Conservation (phyloP, 2,113 vertebrate genomes). For the Chionis minor region DNA sequence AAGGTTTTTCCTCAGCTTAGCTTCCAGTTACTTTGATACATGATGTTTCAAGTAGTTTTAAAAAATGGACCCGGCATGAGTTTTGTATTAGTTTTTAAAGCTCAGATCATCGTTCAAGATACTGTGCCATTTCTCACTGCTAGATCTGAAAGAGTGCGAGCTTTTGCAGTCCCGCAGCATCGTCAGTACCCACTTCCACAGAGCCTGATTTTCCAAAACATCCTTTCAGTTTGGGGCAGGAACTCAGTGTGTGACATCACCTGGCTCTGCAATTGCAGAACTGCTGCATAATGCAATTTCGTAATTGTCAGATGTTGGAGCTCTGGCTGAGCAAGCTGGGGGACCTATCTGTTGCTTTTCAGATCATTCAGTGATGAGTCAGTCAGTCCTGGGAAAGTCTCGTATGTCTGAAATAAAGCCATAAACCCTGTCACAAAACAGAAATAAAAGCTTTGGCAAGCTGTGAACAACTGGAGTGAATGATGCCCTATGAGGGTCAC, state of each 20-base stretch:
- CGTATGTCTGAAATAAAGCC: neutral
- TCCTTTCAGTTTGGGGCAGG: neutral
- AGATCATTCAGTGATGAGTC: neutral
- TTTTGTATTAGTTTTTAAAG: conserved; percentile 47
- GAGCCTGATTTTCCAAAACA: neutral
- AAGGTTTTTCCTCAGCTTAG: conserved; percentile 44
- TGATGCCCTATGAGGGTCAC: neutral
- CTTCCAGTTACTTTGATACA: conserved; percentile 59
- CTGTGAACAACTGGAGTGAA: neutral
- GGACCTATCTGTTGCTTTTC: neutral
- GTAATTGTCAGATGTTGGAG: neutral
- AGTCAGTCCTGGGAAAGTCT: neutral
- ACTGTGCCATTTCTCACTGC: conserved; percentile 10
- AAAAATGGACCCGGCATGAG: neutral
- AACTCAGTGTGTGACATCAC: neutral
- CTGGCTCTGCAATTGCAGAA: neutral
- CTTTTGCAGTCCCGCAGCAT: neutral
- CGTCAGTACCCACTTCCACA: neutral
- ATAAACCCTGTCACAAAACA: neutral
- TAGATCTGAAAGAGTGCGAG: neutral
- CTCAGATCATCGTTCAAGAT: conserved; percentile 25
- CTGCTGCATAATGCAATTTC: neutral
- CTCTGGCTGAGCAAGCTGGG: neutral
- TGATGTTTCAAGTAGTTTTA: conserved; percentile 32
- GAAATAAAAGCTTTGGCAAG: neutral